These are phyloP conservation scores for Merluccius polli DNA, from an alignment of 2,797 vertebrate genomes.

Conservation along the genomic window DNA sequence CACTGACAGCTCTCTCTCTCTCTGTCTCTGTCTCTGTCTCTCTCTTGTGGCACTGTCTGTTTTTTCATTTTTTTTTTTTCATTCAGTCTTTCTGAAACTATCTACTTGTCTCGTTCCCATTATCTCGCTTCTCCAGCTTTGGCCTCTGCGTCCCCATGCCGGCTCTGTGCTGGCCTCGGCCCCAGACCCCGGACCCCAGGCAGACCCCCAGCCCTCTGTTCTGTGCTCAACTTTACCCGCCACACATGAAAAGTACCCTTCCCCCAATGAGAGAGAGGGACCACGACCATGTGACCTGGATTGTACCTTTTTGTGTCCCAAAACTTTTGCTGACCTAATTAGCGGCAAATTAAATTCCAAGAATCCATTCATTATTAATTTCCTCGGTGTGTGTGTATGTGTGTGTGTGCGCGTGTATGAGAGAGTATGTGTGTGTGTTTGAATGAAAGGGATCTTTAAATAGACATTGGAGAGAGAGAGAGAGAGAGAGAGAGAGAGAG, in stretches of 20 bases:
- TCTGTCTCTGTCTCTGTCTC: conserved; percentile 15
- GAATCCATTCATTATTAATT: conserved; percentile 71
- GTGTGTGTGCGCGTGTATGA: conserved; percentile 1
- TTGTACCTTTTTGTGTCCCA: conserved; percentile 63
- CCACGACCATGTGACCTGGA: conserved; percentile 60
- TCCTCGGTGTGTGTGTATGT: conserved; percentile 9
- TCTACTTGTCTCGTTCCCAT: conserved; percentile 29
- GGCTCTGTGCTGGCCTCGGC: conserved; percentile 50
- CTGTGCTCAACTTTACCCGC: conserved; percentile 54
- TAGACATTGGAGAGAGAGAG: conserved; percentile 50
- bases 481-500: conserved; percentile 6
- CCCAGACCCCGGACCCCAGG: conserved; percentile 9
- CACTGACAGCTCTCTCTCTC: conserved; percentile 60
- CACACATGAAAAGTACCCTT: conserved; percentile 59
- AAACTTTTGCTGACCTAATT: conserved; percentile 75
- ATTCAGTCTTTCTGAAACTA: not conserved
- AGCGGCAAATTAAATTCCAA: conserved; percentile 64
- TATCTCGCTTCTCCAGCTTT: conserved; percentile 75
- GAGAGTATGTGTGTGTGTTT: not conserved
- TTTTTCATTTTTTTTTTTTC: conserved; percentile 22
- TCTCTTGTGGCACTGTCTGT: conserved; percentile 12
- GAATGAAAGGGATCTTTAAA: conserved; percentile 43
- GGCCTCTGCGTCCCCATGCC: conserved; percentile 64
- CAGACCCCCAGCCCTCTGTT: conserved; percentile 55
- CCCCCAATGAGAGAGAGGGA: conserved; percentile 33